phyloP scores from a whole-genome alignment of 2,888 invertebrate genomes.

The Leistus spinibarbis region DNA sequence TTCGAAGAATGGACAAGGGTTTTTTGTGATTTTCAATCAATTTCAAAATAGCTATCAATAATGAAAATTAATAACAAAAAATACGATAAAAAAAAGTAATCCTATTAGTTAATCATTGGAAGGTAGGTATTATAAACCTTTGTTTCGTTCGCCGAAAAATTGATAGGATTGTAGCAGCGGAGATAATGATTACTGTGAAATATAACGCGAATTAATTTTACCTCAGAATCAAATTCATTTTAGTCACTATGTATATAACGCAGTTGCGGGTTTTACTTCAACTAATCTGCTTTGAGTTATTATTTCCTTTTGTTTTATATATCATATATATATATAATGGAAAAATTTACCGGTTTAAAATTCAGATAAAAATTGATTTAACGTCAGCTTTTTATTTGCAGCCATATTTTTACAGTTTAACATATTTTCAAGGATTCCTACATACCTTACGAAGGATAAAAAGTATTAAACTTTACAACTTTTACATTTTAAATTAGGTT shows the following conservation, averaged over 20 bases:
- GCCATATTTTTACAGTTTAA: not conserved
- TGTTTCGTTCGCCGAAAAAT: conserved; percentile 8
- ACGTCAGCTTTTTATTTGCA: not conserved
- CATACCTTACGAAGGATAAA: too few species aligned
- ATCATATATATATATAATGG: not conserved
- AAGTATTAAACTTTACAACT: not conserved
- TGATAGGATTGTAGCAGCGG: conserved; percentile 6
- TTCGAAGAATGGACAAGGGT: not conserved
- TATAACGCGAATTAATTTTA: conserved; percentile 37
- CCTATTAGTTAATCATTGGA: conserved; percentile 19
- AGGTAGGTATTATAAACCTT: conserved; percentile 10
- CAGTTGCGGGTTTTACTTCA: conserved; percentile 29
- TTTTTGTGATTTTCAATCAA: not conserved
- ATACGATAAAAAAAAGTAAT: conserved; percentile 12
- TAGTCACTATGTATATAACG: conserved; percentile 13
- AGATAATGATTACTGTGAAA: conserved; percentile 36
- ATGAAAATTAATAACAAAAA: not conserved
- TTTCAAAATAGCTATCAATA: not conserved
- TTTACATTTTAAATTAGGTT: not conserved
- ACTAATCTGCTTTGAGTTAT: conserved; percentile 33
- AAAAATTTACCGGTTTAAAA: not conserved
- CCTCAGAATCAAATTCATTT: conserved; percentile 35
- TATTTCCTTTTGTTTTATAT: conserved; percentile 26
- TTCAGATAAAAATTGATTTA: not conserved
- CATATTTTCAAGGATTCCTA: not conserved